Base-by-base conservation (phyloP, 2,888 invertebrate genomes). In the Leucophenga montana region DNA sequence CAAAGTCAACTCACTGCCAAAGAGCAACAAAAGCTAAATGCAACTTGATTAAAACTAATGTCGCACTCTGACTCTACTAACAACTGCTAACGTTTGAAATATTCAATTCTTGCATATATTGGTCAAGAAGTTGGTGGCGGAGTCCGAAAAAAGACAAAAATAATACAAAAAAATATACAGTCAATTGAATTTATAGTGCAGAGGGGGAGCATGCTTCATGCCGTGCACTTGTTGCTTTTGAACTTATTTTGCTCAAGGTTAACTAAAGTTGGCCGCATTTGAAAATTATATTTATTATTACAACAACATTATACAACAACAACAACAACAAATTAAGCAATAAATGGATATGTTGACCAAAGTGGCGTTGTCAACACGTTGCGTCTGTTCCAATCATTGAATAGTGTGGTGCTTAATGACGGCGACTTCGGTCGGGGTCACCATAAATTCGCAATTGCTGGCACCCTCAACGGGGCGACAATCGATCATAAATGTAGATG, bases 241-340 rank as follows among this genome's bases (percentile, higher is more conserved):
- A 81, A 81, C 81, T 81, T 84, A 84, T 83, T 81, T 73, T 83
- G 69, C 75, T 79, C 81, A 81, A 81, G 81, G 81, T 84, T 64
- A 18, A 16, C 1, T 18, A 50, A 50, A 50, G 50, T 50, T 18
- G 50, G 6, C 3, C 16, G 50, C 50, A 50, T 50, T 50, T 50
- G 6, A 50, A 16, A 50, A 50, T 50, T n/a, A 50, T 50, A 16
- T 50, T 50, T 50, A 50, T 50, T 50, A 18, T 16, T 11, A 50
- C 50, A 50, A 50, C 50, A 50, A 50, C 50, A 13, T 14, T 1
- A n/a, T n/a, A n/a, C n/a, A n/a, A n/a, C n/a, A 50, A 18, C 50
- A 50, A 50, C 50, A 50, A 50, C n/a, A 50, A 50, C 16, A 50
- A 50, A 50, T 50, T 46, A 46, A 46, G 46, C 46, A 46, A 16